Base-by-base conservation (phyloP, 2,797 vertebrate species). In the Aratinga solstitialis region DNA sequence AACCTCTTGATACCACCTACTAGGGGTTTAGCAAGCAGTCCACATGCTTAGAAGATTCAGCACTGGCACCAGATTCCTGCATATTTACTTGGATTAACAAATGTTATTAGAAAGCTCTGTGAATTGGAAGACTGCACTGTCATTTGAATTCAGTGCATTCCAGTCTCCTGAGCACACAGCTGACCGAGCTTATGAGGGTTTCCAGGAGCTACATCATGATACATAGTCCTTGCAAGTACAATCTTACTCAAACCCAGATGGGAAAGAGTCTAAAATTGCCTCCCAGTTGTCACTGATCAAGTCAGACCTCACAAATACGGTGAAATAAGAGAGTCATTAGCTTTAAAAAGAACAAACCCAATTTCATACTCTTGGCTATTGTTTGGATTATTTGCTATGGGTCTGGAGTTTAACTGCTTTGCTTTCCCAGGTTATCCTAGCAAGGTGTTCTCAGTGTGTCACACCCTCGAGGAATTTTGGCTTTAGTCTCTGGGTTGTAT, bases 81-180 rank as follows among this genome's bases (percentile, higher is more conserved):
- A 87, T 85, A 69, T 80, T 95, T 95, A 80, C 80, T 93, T 95
- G 94, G 89, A 90, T 93, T 96, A 94, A 94, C 77, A 91, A 76
- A 92, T 56, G 45, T 84, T 89, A 69, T 90, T 96, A 79, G 93
- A 92, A 91, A 91, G 92, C 85, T 95, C 17, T 5, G 4, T 92
- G 94, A 90, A 62, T 86, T 93, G 93, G 89, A 96, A 95, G 89
- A 50, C 72, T 90, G 80, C 89, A 38, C 89, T 95, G 84, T 93
- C 53, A 1, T 87, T 93, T 91, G 77, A 73, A 92, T 94, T 84
- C 78, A 68, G 93, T 50, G 89, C 83, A 79, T 74, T 90, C 45
- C n/a, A 78, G 83, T 95, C 74, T 95, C 95, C 94, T 53, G 11
- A 68, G 71, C 4, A 2, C 77, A 68, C 82, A 90, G 89, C 74